phyloP scores from a whole-genome alignment of 2,797 vertebrate genomes.

The Oreortyx pictus region DNA sequence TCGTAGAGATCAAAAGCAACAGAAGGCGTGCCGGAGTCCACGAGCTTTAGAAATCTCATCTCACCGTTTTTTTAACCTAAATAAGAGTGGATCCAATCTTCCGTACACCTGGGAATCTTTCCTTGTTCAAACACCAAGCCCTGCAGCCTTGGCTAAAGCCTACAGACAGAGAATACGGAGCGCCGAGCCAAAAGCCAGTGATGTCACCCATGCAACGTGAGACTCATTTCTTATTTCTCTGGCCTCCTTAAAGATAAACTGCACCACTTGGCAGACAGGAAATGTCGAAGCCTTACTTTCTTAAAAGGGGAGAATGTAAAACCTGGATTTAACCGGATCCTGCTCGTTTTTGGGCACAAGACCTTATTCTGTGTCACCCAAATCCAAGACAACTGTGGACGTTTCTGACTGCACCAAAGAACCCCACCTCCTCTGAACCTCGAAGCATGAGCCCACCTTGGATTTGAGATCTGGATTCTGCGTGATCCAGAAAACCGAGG shows the following conservation, averaged over 20 bases:
- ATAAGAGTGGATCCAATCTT: conserved; percentile 65
- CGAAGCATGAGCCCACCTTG: not conserved
- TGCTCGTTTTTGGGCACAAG: not conserved
- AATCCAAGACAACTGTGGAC: not conserved
- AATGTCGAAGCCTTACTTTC: conserved; percentile 63
- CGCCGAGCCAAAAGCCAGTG: conserved; percentile 85
- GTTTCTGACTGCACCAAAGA: conserved; percentile 31
- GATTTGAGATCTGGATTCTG: not conserved
- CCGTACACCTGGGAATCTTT: conserved; percentile 73
- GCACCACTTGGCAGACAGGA: conserved; percentile 75
- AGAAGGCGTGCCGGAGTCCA: conserved; percentile 63
- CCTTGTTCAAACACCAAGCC: conserved; percentile 78
- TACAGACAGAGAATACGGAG: conserved; percentile 80
- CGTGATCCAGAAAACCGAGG: not conserved
- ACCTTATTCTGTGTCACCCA: not conserved
- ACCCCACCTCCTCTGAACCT: not conserved
- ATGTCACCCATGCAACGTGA: conserved; percentile 92
- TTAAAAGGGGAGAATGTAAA: conserved; percentile 54
- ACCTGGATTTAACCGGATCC: conserved; percentile 50
- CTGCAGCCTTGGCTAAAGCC: conserved; percentile 84
- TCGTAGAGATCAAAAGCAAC: conserved; percentile 44
- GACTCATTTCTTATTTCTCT: conserved; percentile 89
- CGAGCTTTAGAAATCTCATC: conserved; percentile 69
- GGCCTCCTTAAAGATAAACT: conserved; percentile 89
- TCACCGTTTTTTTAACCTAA: conserved; percentile 70